Evolutionary conservation across 2,113 vertebrate genomes (phyloP).

Genomic region (Coptodon bakossiorum): DNA sequence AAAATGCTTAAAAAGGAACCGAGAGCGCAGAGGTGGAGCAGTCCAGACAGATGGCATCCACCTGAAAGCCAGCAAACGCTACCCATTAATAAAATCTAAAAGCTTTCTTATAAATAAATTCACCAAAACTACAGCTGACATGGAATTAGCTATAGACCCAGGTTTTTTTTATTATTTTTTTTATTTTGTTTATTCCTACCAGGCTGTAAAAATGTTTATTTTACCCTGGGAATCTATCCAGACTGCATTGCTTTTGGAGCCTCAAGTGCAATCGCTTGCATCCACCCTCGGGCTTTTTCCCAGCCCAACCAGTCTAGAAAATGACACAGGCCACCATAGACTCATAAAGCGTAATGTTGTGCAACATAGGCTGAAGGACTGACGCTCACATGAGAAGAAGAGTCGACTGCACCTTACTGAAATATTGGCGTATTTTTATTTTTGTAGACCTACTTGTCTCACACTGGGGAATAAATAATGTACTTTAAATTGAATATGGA

Average conservation of each 20-base stretch:
- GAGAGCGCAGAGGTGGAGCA: background rate
- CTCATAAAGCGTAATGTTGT: background rate
- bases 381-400: background rate
- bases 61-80: background rate
- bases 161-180: background rate
- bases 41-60: background rate
- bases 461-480: background rate
- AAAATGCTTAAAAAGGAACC: no score
- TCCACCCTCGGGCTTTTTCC: background rate
- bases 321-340: background rate
- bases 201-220: background rate
- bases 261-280: background rate
- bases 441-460: background rate
- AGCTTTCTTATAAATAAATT: no score
- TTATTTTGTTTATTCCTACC: background rate
- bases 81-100: no score
- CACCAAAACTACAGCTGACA: background rate
- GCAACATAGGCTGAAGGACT: background rate
- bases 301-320: background rate
- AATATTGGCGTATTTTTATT: background rate
- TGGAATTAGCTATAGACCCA: background rate
- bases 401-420: background rate
- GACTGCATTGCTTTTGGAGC: background rate
- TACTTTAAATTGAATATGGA: background rate
- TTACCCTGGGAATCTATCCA: background rate